Evolutionary conservation across 2,797 vertebrate species (phyloP).

Genomic region (Valencia hispanica): DNA sequence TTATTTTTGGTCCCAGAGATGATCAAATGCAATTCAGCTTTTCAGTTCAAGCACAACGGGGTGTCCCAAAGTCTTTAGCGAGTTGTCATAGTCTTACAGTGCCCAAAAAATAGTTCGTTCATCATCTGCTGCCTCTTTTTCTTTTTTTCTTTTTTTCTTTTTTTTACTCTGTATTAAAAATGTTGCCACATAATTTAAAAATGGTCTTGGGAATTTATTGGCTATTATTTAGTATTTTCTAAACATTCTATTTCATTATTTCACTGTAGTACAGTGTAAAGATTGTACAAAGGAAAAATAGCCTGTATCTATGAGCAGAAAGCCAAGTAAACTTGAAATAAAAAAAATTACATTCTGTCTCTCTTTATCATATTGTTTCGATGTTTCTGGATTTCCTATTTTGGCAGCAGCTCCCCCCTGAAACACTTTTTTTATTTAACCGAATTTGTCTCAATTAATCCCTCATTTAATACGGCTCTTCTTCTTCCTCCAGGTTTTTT

Average conservation of each 20-base stretch:
- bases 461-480: slow-evolving; percentile 1
- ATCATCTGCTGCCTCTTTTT: no score
- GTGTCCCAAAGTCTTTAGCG: no score
- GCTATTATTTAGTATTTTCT: no score
- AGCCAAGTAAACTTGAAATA: not conserved
- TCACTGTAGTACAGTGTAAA: not conserved
- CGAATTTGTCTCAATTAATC: not conserved
- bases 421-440: not conserved
- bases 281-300: not conserved
- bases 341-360: not conserved
- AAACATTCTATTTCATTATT: not conserved
- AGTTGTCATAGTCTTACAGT: no score
- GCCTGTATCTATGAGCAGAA: not conserved
- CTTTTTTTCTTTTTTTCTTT: no score
- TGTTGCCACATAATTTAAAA: no score
- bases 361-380: not conserved
- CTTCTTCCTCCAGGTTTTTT: slow-evolving; percentile 33
- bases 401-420: not conserved
- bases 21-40: no score
- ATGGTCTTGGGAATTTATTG: no score
- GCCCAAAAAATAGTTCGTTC: no score
- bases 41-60: no score
- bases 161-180: no score
- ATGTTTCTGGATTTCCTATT: not conserved
- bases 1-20: no score